Conservation (phyloP, 2,113 vertebrate species). For the Sapajus apella region DNA sequence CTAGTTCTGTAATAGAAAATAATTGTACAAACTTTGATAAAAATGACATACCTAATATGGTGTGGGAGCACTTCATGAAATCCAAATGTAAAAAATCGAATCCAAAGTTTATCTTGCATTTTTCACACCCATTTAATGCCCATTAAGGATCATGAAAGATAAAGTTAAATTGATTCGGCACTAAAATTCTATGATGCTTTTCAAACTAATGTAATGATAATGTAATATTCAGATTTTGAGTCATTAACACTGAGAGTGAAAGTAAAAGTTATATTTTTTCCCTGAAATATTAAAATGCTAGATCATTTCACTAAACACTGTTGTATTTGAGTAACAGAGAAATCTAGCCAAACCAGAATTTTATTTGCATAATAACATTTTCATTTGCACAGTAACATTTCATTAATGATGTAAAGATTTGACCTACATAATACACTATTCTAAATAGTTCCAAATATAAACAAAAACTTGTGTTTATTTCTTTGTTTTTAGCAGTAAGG, state of each 20-base stretch:
- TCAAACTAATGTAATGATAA: slow-evolving; percentile 53
- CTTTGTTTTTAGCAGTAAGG: neutral
- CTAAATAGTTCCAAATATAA: neutral
- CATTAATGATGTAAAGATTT: neutral
- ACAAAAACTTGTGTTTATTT: neutral
- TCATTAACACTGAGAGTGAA: slow-evolving; percentile 50
- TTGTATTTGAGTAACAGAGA: neutral
- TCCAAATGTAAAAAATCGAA: neutral
- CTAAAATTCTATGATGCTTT: slow-evolving; percentile 75
- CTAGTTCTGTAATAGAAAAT: neutral
- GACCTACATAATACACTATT: neutral
- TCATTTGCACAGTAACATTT: neutral
- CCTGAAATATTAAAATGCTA: neutral
- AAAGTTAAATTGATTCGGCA: slow-evolving; percentile 67
- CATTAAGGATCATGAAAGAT: slow-evolving; percentile 65
- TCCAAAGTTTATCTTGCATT: slow-evolving; percentile 57
- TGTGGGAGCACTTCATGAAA: slow-evolving; percentile 42
- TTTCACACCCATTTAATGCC: slow-evolving; percentile 52
- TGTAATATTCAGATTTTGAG: slow-evolving; percentile 67
- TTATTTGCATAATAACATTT: neutral
- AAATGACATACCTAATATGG: neutral
- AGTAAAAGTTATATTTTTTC: slow-evolving; percentile 41
- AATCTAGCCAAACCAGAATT: neutral
- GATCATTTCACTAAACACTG: neutral
- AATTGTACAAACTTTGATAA: neutral